Base-by-base conservation (phyloP, 2,888 invertebrate species). In the Cordylochernes scorpioides region DNA sequence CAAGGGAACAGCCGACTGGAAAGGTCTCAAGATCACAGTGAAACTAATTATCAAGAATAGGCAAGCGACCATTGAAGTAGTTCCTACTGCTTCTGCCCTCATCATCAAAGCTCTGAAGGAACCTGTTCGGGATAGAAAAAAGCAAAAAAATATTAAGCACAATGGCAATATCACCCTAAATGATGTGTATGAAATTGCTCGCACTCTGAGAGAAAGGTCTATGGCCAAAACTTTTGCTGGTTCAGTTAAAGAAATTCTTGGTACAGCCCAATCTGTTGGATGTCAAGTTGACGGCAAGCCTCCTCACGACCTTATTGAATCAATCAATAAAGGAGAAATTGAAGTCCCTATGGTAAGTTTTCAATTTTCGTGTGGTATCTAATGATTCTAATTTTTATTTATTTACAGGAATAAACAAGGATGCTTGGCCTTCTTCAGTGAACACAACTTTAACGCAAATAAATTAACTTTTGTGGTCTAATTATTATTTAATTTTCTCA, bases 1-100 rank as follows among this genome's bases (percentile, higher is more conserved):
- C 40, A 97, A 97, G 59, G 86, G 86, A 2, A 97, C 97, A 7
- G 66, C 73, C 19, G 94, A 97, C 55, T 97, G 97, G 94, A 97
- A 97, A 53, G 97, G 94, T 41, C 60, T 97, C 44, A 94, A 94
- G 61, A 88, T 99, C 50, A 97, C 97, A 1, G 91, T 94, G 3
- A 77, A 82, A 53, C 63, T 97, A 46, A 84, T 82, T 33, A 94
- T 97, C 47, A 94, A 91, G 58, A 88, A 88, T 59, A 68, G 97
- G 52, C 86, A 94, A 51, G 97, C 97, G 3, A 69, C 80, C 36
- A 91, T 97, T 45, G 72, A 82, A 17, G 88, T 97, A 26, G 84
- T 88, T 15, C 97, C 97, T 2, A 88, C 91, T 30, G 97, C 94
- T 5, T 88, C 97, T 16, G 88, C 94, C 1, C 62, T 99, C 25